phyloP scores from a whole-genome alignment of 2,888 invertebrate species.

The Erpobdella octoculata region DNA sequence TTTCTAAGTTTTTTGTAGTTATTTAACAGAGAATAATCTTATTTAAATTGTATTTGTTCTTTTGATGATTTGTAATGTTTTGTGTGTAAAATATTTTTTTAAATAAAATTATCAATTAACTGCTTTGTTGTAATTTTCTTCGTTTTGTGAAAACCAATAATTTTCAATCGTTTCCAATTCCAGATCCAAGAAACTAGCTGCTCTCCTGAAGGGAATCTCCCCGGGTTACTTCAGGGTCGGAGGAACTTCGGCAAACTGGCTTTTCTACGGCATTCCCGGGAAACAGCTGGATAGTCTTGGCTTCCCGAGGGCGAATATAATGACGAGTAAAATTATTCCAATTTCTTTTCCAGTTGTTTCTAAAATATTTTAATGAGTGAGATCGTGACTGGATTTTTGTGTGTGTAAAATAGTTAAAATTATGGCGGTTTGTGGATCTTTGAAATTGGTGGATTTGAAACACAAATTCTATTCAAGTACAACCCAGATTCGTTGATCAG shows the following conservation, averaged over 20 bases:
- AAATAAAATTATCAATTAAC: too few species aligned
- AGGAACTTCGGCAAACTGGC: slow-evolving; percentile 34
- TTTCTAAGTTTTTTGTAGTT: not conserved
- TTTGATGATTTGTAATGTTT: not conserved
- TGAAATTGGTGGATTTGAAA: too few species aligned
- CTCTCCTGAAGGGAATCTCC: slow-evolving; percentile 3
- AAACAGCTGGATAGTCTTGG: slow-evolving; percentile 1
- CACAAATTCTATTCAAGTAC: too few species aligned
- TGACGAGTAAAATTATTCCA: slow-evolving; percentile 16
- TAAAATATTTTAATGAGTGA: too few species aligned
- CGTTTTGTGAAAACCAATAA: not conserved
- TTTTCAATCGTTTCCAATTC: not conserved
- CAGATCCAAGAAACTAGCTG: slow-evolving; percentile 8
- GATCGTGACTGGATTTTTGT: too few species aligned
- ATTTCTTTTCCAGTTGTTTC: too few species aligned
- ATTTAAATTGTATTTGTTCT: not conserved
- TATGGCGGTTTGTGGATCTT: too few species aligned
- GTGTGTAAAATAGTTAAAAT: too few species aligned
- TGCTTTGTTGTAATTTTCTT: not conserved
- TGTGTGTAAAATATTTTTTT: not conserved
- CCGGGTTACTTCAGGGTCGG: slow-evolving; percentile 31
- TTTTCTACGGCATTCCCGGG: slow-evolving; percentile 26
- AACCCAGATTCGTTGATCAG: too few species aligned
- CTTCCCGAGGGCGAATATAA: slow-evolving; percentile 1
- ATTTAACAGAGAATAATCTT: not conserved